phyloP scores from a whole-genome alignment of 2,113 vertebrate species.

The Ahaetulla prasina region DNA sequence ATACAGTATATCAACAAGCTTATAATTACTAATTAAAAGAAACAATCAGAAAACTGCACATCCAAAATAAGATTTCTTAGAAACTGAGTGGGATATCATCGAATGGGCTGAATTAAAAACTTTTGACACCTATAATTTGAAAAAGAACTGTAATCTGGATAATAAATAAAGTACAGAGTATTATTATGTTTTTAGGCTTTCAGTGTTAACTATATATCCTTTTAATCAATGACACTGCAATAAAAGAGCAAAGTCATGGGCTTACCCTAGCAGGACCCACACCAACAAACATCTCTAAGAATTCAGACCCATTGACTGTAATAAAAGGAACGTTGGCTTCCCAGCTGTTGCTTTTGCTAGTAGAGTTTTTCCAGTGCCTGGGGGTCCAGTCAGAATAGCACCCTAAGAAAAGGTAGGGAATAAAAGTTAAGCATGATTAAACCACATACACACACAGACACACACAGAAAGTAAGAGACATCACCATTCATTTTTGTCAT shows the following conservation, averaged over 20 bases:
- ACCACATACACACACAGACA: background rate
- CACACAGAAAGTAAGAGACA: background rate
- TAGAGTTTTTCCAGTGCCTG: constrained; percentile 96
- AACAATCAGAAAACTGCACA: background rate
- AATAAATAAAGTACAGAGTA: background rate
- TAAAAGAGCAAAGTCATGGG: constrained; percentile 22
- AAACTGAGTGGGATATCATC: background rate
- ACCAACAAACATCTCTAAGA: constrained; percentile 98
- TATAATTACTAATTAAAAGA: background rate
- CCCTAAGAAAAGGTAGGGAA: constrained; percentile 70
- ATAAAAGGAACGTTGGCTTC: constrained; percentile 97
- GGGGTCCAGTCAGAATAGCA: constrained; percentile 93
- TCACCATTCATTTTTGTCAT: background rate
- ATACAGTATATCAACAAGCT: background rate
- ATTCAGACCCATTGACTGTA: constrained; percentile 95
- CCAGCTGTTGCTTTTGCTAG: constrained; percentile 95
- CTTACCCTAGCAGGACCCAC: constrained; percentile 94
- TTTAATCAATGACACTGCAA: constrained; percentile 18
- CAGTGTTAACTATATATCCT: background rate
- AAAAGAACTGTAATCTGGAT: background rate
- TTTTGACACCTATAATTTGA: background rate
- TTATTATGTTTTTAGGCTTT: background rate
- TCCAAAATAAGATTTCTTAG: background rate
- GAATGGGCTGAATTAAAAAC: background rate
- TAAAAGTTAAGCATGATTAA: background rate